Percentiles rank a stretch among this genome's conserved stretches.
These are phyloP conservation scores for Papilio polytes DNA, from an alignment of 1,140 invertebrate genomes.

Conservation along the genomic window DNA sequence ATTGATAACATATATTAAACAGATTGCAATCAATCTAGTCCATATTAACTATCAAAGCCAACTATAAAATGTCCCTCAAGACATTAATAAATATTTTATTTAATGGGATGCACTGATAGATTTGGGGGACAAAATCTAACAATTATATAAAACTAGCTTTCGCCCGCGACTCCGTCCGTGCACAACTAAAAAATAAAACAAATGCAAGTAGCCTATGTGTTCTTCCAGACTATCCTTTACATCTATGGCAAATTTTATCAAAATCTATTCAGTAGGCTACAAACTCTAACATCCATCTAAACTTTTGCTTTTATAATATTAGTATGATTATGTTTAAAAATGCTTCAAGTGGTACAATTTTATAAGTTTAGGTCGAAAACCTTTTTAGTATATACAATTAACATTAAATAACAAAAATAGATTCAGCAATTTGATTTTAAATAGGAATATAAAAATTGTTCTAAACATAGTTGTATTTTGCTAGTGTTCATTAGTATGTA, in stretches of 20 bases:
- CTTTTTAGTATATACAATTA: background rate
- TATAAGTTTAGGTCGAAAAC: background rate
- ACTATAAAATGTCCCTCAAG: background rate
- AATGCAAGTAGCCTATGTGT: too few species aligned
- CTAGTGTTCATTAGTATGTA: slow-evolving; percentile 3
- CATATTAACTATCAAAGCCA: background rate
- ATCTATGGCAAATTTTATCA: too few species aligned
- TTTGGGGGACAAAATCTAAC: too few species aligned
- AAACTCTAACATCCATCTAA: too few species aligned
- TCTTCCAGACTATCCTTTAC: too few species aligned
- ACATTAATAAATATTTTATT: too few species aligned
- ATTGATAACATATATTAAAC: background rate
- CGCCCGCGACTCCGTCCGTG: too few species aligned
- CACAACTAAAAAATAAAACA: too few species aligned
- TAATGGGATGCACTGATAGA: too few species aligned
- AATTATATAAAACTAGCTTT: too few species aligned
- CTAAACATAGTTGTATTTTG: background rate
- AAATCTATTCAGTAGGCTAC: too few species aligned
- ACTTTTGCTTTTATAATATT: too few species aligned
- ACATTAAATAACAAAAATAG: background rate
- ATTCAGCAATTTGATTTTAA: background rate
- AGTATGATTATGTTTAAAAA: background rate
- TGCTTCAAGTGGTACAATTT: background rate
- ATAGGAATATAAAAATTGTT: background rate
- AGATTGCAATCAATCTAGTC: background rate